Base-by-base conservation (phyloP, 2,888 invertebrate genomes). In the Cosmopolites sordidus region DNA sequence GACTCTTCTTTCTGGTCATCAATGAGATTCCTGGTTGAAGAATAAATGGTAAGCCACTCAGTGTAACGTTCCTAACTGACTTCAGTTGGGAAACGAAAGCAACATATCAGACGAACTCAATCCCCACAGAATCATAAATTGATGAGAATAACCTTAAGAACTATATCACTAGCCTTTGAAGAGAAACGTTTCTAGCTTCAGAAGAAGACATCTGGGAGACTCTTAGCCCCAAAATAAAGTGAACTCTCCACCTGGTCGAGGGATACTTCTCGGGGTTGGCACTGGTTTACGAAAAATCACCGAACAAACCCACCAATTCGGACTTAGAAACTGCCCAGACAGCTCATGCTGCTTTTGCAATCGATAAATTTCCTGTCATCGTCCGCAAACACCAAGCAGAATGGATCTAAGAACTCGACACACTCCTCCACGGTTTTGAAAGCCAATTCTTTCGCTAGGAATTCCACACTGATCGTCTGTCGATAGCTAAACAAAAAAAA, bases 401-500 rank as follows among this genome's bases (percentile, higher is more conserved):
- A 87, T 69, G 87, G 86, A 74, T 81, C 82, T 73, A 96, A 82
- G 84, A 95, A 96, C 75, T 91, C 88, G 76, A 85, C 78, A 77
- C 90, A 91, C 76, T 91, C 89, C 75, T 86, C 86, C 73, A 77
- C 78, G 66, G 87, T 84, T 70, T 85, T 83, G 82, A 95, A 94
- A 72, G 89, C 92, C 83, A 97, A 82, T 80, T 90, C 87, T 76
- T 85, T 84, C 73, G 83, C 78, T 78, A 97, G 81, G 83, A 87
- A 89, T 75, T 86, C 84, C 78, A 93, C 83, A 69, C 89, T 86
- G 79, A 97, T 83, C 76, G 81, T 84, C 78, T 92, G 95, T 71
- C 95, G 94, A 83, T 92, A 95, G 83, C 95, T 94, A 87, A 73
- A 73, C 70, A 73, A 64, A 68, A 66, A 68, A 69, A 40, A 16